Evolutionary conservation across 2,113 vertebrate species (phyloP).

Genomic region (Ophthalmotilapia sp.): DNA sequence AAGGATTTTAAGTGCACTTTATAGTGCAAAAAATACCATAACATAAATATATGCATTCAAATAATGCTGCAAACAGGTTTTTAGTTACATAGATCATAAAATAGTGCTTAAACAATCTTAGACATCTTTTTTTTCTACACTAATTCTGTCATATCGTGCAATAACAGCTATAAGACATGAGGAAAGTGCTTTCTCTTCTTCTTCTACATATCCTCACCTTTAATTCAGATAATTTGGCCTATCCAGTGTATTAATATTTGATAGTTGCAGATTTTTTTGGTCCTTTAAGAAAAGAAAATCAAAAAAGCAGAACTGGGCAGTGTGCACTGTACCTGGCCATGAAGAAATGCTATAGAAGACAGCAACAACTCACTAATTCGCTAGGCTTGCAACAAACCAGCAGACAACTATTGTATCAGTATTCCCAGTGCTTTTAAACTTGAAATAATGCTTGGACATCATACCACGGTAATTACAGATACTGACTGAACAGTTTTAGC

Average conservation of each 20-base stretch:
- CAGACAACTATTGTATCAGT: not conserved
- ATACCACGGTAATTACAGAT: not conserved
- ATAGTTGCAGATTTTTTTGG: not conserved
- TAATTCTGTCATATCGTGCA: not conserved
- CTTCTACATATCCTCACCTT: not conserved
- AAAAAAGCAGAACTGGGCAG: not conserved
- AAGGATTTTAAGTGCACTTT: not conserved
- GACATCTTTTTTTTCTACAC: not conserved
- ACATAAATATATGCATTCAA: not conserved
- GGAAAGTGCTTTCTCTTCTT: not conserved
- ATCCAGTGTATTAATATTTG: conserved; percentile 2
- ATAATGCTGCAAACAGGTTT: not conserved
- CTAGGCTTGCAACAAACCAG: not conserved
- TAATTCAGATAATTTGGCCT: not conserved
- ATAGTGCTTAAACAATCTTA: not conserved
- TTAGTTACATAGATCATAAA: not conserved
- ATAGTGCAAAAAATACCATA: not conserved
- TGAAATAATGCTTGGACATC: not conserved
- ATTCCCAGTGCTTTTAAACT: not conserved
- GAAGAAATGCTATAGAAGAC: not conserved
- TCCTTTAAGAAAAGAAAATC: not conserved
- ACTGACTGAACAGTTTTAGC: not conserved
- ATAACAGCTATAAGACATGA: not conserved
- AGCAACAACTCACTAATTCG: not conserved
- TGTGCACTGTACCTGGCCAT: not conserved